phyloP scores from a whole-genome alignment of 1,140 invertebrate species.

The Aphis craccivora region DNA sequence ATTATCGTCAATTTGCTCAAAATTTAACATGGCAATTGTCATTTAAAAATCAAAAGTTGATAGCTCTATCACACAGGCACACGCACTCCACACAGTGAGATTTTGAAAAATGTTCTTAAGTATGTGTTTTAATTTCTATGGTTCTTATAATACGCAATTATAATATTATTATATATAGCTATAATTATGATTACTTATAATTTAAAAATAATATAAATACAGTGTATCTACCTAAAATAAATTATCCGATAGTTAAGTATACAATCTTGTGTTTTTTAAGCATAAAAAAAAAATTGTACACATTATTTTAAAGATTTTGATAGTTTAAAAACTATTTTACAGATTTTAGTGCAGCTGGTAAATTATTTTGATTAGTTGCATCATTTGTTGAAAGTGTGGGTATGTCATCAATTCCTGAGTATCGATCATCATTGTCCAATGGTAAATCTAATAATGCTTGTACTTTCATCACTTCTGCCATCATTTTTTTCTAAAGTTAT shows the following conservation, averaged over 20 bases:
- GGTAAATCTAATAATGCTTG: constrained; percentile 45
- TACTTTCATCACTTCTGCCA: constrained; percentile 36
- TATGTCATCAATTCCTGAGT: not conserved
- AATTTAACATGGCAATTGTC: not conserved
- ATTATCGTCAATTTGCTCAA: not conserved
- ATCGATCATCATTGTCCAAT: constrained; percentile 29
- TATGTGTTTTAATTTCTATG: not conserved
- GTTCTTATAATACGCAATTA: not conserved
- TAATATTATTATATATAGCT: not conserved
- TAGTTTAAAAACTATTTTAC: not conserved
- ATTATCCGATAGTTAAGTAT: not conserved
- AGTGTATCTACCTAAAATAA: not conserved
- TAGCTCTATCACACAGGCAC: not conserved
- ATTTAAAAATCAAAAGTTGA: not conserved
- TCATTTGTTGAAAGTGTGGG: not conserved
- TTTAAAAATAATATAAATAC: not conserved
- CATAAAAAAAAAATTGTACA: not conserved
- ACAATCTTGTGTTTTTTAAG: not conserved
- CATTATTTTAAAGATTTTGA: not conserved
- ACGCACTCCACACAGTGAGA: not conserved
- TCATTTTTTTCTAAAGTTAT: constrained; percentile 52
- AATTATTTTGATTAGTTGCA: not conserved
- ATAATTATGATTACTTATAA: not conserved
- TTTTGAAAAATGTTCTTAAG: not conserved
- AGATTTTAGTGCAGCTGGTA: not conserved